phyloP scores from a whole-genome alignment of 2,888 invertebrate genomes.

The Formica aserva region DNA sequence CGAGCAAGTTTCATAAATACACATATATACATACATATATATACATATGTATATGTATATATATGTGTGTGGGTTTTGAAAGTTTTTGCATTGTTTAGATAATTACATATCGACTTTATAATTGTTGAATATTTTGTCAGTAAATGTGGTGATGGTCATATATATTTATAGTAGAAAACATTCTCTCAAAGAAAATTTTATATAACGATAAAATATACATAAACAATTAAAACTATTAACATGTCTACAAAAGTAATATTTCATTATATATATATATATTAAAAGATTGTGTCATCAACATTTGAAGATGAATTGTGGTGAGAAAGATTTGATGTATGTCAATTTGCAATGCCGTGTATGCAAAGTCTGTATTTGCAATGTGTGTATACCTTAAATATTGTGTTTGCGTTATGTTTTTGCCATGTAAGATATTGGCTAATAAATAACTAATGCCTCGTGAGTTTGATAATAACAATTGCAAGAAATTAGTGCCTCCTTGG shows the following conservation, averaged over 20 bases:
- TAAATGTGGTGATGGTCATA: neutral
- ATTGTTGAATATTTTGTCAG: neutral
- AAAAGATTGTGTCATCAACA: constrained; percentile 44
- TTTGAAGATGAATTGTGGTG: constrained; percentile 55
- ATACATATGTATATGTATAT: too few species aligned
- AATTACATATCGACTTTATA: neutral
- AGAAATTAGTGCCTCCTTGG: constrained; percentile 61
- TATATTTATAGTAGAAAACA: neutral
- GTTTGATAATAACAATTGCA: constrained; percentile 57
- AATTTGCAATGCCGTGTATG: constrained; percentile 66
- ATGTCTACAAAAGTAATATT: neutral
- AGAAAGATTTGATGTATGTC: constrained; percentile 57
- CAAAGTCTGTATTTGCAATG: constrained; percentile 23
- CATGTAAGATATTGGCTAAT: constrained; percentile 59
- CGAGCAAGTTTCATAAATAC: too few species aligned
- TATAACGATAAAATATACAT: neutral
- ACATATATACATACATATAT: too few species aligned
- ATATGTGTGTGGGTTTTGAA: too few species aligned
- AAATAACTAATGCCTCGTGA: constrained; percentile 48
- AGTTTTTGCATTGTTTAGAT: neutral
- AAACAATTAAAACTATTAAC: neutral
- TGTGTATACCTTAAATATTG: constrained; percentile 66
- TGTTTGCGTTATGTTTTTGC: constrained; percentile 71
- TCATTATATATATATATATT: neutral
- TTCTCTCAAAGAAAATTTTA: neutral